These are phyloP conservation scores for Ommatoiulus sabulosus DNA, from an alignment of 2,888 invertebrate species.

Conservation along the genomic window DNA sequence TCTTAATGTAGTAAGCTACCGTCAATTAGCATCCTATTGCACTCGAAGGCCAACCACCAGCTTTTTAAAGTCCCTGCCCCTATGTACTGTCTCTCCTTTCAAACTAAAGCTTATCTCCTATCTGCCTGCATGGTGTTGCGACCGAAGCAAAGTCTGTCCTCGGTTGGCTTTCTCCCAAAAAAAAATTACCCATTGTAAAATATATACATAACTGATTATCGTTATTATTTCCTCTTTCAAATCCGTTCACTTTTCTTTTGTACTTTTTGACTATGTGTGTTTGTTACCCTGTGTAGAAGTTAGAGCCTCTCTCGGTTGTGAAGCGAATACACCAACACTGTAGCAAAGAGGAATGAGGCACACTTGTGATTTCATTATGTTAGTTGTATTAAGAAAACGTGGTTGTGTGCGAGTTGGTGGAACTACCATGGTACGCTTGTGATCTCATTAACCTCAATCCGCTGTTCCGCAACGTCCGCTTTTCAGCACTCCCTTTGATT, in stretches of 20 bases:
- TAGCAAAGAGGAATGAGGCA: not conserved
- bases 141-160: slow-evolving; percentile 8
- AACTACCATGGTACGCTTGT: not conserved
- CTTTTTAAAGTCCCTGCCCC: not conserved
- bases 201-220: slow-evolving; percentile 45
- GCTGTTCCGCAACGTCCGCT: not conserved
- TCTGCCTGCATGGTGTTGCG: slow-evolving; percentile 15
- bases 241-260: slow-evolving; percentile 29
- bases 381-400: not conserved
- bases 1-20: too few species aligned
- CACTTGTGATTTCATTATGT: not conserved
- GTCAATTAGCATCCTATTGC: not conserved
- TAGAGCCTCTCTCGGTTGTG: slow-evolving; percentile 45
- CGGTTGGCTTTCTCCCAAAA: slow-evolving; percentile 8
- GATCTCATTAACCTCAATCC: slow-evolving; percentile 19
- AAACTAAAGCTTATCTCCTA: not conserved
- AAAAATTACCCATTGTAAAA: slow-evolving; percentile 14
- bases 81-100: not conserved
- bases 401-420: not conserved
- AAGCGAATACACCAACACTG: not conserved
- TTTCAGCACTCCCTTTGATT: not conserved
- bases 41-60: slow-evolving; percentile 8
- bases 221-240: slow-evolving; percentile 44
- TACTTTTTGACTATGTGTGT: slow-evolving; percentile 43
- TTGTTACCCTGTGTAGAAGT: slow-evolving; percentile 16